Evolutionary conservation across 2,888 invertebrate genomes (phyloP).

Genomic region (Apoda limacodes): DNA sequence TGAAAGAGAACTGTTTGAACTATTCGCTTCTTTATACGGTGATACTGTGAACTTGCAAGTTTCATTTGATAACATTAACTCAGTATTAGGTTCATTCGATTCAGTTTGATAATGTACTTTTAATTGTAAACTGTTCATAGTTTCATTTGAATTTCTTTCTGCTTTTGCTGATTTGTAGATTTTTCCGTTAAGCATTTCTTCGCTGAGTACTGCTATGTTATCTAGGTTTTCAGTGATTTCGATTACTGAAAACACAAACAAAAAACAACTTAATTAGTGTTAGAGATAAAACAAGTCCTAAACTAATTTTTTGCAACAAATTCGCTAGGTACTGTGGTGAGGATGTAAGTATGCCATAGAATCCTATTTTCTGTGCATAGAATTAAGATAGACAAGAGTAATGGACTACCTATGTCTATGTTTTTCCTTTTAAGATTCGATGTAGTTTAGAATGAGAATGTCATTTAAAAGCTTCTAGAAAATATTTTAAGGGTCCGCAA

Average conservation of each 20-base stretch:
- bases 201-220: constrained; percentile 57
- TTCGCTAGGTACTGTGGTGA: too few species aligned
- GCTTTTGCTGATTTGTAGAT: constrained; percentile 46
- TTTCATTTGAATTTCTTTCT: constrained; percentile 21
- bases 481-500: too few species aligned
- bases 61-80: constrained; percentile 48
- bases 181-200: constrained; percentile 72
- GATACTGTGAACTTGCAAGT: constrained; percentile 53
- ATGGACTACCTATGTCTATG: too few species aligned
- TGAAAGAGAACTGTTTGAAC: constrained; percentile 42
- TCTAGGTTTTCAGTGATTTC: constrained; percentile 71
- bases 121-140: constrained; percentile 34
- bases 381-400: too few species aligned
- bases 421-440: too few species aligned
- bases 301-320: too few species aligned
- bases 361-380: too few species aligned
- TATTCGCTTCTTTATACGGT: constrained; percentile 37
- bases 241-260: constrained; percentile 72
- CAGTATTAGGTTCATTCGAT: constrained; percentile 45
- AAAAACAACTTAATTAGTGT: too few species aligned
- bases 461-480: too few species aligned
- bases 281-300: too few species aligned
- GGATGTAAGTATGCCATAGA: too few species aligned
- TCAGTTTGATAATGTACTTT: constrained; percentile 53
- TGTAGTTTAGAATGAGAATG: too few species aligned